phyloP scores from a whole-genome alignment of 2,888 invertebrate species.

The Formica aserva region DNA sequence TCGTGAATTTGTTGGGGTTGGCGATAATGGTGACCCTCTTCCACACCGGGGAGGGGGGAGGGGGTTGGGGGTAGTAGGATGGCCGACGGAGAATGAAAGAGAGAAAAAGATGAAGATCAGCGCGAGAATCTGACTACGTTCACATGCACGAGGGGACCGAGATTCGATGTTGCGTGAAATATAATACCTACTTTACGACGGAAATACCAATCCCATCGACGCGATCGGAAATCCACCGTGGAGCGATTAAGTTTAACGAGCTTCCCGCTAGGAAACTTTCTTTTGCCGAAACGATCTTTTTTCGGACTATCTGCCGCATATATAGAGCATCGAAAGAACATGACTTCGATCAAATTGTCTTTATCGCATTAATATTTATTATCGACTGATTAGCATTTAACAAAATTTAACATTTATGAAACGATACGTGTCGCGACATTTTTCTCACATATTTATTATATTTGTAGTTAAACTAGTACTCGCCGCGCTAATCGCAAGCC shows the following conservation, averaged over 20 bases:
- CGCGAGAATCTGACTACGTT: conserved; percentile 66
- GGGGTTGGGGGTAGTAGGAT: conserved; percentile 12
- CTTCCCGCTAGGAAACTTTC: conserved; percentile 25
- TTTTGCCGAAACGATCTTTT: conserved; percentile 4
- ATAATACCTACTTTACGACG: conserved; percentile 63
- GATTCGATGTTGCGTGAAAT: conserved; percentile 72
- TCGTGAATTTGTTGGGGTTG: conserved; percentile 76
- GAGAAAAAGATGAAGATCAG: conserved; percentile 51
- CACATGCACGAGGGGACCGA: conserved; percentile 40
- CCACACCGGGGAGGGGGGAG: background rate
- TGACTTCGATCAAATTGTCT: background rate
- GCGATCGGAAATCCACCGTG: conserved; percentile 39
- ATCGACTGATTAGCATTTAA: background rate
- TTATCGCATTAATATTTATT: background rate
- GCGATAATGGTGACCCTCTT: conserved; percentile 75
- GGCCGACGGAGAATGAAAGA: conserved; percentile 38
- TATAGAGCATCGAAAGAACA: background rate
- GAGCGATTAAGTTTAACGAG: conserved; percentile 54
- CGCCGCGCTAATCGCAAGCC: conserved; percentile 31
- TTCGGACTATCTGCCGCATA: background rate
- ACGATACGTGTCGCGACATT: background rate
- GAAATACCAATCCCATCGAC: conserved; percentile 52
- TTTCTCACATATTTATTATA: background rate
- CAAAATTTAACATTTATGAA: background rate
- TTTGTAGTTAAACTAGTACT: background rate